Conservation (phyloP, 2,797 vertebrate species). For the Bryconaethiops microstoma region DNA sequence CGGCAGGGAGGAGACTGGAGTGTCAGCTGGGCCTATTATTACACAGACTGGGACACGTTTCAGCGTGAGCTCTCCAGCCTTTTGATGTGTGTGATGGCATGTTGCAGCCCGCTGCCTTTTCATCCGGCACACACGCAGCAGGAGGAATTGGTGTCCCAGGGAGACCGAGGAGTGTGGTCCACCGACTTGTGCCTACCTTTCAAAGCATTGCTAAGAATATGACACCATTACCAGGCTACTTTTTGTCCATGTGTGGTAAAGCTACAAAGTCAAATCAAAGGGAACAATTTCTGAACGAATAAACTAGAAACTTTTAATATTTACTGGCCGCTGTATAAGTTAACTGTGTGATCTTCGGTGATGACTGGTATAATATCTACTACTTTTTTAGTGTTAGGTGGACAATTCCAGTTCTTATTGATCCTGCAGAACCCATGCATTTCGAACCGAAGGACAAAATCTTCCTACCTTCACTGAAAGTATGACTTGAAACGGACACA, state of each 20-base stretch:
- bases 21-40: constrained; percentile 49
- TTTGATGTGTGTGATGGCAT: constrained; percentile 54
- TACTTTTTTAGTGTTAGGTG: background rate
- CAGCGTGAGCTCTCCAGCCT: constrained; percentile 43
- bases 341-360: background rate
- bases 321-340: background rate
- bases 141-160: constrained; percentile 35
- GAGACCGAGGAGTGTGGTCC: constrained; percentile 54
- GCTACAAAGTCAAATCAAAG: constrained; percentile 6
- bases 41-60: constrained; percentile 46
- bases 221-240: constrained; percentile 18
- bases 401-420: too few relatives aligned
- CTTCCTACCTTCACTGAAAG: background rate
- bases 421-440: too few relatives aligned
- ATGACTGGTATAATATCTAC: background rate
- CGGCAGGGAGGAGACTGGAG: constrained; percentile 36
- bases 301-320: background rate
- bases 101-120: constrained; percentile 47
- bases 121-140: constrained; percentile 44
- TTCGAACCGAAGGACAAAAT: background rate
- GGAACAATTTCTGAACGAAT: background rate
- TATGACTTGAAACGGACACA: constrained; percentile 8
- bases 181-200: constrained; percentile 24
- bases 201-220: constrained; percentile 36
- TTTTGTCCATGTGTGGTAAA: constrained; percentile 6